Conservation (phyloP, 2,888 invertebrate genomes). For the Drosophila parthenogenetica region DNA sequence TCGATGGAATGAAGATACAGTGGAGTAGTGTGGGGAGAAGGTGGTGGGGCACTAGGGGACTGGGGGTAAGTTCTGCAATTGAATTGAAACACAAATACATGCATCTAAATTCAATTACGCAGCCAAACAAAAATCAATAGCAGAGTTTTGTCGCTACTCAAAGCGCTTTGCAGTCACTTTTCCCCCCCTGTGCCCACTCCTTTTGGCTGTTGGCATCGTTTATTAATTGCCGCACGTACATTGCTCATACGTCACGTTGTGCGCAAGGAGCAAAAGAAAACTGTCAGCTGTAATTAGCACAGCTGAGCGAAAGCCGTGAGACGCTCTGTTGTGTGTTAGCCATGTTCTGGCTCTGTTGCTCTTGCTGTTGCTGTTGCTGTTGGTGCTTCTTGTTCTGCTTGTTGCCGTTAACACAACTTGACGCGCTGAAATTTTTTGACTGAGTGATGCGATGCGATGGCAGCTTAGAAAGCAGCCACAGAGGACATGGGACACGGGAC, state of each 20-base stretch:
- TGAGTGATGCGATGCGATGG: conserved; percentile 69
- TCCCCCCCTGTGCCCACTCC: neutral
- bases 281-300: conserved; percentile 79
- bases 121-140: conserved; percentile 73
- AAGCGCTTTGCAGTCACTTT: neutral
- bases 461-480: conserved; percentile 50
- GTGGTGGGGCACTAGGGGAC: too few relatives aligned
- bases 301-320: conserved; percentile 64
- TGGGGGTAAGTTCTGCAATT: conserved; percentile 46
- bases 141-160: conserved; percentile 35
- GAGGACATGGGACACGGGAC: conserved; percentile 23
- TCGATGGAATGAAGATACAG: neutral
- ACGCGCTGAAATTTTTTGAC: conserved; percentile 76
- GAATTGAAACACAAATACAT: conserved; percentile 46
- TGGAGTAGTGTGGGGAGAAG: neutral
- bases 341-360: conserved; percentile 14
- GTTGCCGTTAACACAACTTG: conserved; percentile 69
- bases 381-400: conserved; percentile 6
- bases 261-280: conserved; percentile 58
- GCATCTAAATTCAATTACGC: conserved; percentile 75
- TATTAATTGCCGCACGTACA: conserved; percentile 77
- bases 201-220: conserved; percentile 37
- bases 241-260: conserved; percentile 78
- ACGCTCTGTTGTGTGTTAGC: conserved; percentile 46
- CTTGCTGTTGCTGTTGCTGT: too few relatives aligned